Evolutionary conservation across 1,140 invertebrate genomes (phyloP), one percentile per base, ranked within the genome.

Genomic region (Oryzaephilus surinamensis): DNA sequence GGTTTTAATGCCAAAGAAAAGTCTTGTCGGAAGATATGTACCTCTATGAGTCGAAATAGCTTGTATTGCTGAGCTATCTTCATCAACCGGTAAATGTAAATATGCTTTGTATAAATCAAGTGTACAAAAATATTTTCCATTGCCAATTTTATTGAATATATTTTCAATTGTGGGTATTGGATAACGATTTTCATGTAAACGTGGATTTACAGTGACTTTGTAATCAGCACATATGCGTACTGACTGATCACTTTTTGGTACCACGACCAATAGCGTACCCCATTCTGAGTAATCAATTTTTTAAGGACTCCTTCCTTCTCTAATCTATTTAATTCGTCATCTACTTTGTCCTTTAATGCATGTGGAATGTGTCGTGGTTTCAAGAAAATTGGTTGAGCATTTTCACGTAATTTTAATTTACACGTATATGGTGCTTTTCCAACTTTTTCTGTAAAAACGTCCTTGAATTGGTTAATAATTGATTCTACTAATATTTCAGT

Each of bases 221-320:
- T 54, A 66, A 43, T 67, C 64, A 7, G 43, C 55, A 33, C 60
- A 64, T 0, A 64, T 13, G 8, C 61, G 34, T 2, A 62, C 43
- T 24, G 32, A 37, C 11, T 59, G 58, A 45, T 64, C 53, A 6
- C 41, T 3, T 47, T 63, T 67, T 27, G 50, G 50, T 2, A 63
- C 47, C 1, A 54, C 41, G 1, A 63, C 50, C 12, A 65, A 36
- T 3, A 65, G 60, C 10, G 62, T 54, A 7, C 61, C 62, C 59
- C 61, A 69, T 23, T 64, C 55, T 14, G 49, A 54, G 3, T 34
- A 45, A 27, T 48, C 37, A 0, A 45, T 28, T 29, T 45, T 43
- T 20, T 1, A 1, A 20, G 5, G 19, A 20, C 8, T 8, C 19
- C 1, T 20, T 1, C 1, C 8, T 20, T 20, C 8, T 20, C 19